These are phyloP conservation scores for Pungitius pungitius DNA, from an alignment of 2,113 vertebrate species.

Conservation along the genomic window DNA sequence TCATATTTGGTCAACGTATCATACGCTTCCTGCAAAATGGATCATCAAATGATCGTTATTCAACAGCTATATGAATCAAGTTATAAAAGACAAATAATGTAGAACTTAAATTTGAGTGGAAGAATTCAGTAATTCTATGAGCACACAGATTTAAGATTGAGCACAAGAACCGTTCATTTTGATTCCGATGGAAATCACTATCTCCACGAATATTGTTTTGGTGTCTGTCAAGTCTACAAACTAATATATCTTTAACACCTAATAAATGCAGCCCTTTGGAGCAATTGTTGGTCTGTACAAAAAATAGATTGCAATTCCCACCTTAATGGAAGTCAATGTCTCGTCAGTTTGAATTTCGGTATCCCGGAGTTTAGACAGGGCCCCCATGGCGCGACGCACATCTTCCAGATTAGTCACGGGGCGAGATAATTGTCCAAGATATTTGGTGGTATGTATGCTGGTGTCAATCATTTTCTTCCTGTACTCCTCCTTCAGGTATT, in stretches of 20 bases:
- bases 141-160: neutral
- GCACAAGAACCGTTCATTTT: neutral
- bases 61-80: neutral
- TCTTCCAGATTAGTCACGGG: conserved; percentile 86
- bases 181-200: neutral
- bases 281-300: neutral
- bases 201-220: neutral
- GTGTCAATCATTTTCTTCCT: conserved; percentile 84
- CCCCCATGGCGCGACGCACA: conserved; percentile 83
- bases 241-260: neutral
- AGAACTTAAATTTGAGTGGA: neutral
- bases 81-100: neutral
- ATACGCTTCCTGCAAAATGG: conserved; percentile 83
- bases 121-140: neutral
- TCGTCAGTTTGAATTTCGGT: conserved; percentile 84
- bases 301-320: conserved; percentile 60
- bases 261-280: neutral
- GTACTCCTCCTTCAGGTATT: conserved; percentile 84
- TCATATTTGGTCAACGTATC: conserved; percentile 82
- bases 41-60: neutral
- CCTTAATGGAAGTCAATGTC: conserved; percentile 85
- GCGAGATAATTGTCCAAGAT: conserved; percentile 79
- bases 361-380: conserved; percentile 80
- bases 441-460: conserved; percentile 70
- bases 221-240: neutral